Percentiles rank a stretch among this genome's conserved stretches.
These are phyloP conservation scores for Lepilemur ruficaudatus DNA, from an alignment of 2,797 vertebrate genomes.

Conservation along the genomic window DNA sequence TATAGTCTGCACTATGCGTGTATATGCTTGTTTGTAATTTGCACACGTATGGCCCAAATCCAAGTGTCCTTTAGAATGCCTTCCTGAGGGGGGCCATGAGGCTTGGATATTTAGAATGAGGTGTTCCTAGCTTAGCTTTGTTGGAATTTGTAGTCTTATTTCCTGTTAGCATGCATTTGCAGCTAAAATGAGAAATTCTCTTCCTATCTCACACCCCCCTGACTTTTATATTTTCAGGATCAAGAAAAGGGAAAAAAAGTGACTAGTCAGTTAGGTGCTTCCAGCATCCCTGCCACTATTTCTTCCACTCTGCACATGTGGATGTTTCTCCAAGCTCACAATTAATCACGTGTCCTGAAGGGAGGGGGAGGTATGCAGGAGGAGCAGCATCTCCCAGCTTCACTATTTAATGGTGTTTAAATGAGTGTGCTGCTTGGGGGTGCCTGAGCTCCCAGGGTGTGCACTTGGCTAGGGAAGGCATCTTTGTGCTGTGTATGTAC, in stretches of 20 bases:
- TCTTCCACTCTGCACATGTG: neutral
- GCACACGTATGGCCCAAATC: neutral
- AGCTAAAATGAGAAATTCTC: neutral
- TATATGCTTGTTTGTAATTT: neutral
- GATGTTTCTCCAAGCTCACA: neutral
- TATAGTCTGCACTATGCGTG: neutral
- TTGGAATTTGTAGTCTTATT: neutral
- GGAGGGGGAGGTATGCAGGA: no score
- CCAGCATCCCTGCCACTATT: neutral
- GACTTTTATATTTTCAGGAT: neutral
- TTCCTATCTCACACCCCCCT: neutral
- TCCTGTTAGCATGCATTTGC: neutral
- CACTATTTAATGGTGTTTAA: neutral
- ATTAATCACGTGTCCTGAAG: neutral
- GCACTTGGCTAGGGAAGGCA: neutral
- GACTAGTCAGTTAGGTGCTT: neutral
- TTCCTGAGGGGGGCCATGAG: neutral
- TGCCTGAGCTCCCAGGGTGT: neutral
- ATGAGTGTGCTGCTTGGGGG: neutral
- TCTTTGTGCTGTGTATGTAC: slow-evolving; percentile 30
- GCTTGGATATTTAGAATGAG: neutral
- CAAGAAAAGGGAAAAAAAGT: slow-evolving; percentile 13
- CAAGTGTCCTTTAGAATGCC: neutral
- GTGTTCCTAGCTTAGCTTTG: neutral
- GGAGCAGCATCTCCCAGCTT: neutral